Conservation (phyloP, 1,140 invertebrate genomes). For the Euschistus heros region DNA sequence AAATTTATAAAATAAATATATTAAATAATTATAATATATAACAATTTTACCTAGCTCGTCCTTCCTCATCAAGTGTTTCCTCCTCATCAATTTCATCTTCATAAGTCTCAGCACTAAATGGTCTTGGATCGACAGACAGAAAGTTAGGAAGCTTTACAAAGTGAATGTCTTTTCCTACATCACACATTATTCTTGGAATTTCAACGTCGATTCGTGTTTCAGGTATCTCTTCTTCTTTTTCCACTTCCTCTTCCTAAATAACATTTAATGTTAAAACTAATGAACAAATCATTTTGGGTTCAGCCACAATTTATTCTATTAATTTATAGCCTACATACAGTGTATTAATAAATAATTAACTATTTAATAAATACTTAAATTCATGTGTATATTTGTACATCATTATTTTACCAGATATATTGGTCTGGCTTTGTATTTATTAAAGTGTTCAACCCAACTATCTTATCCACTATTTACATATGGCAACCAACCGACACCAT, state of each 20-base stretch:
- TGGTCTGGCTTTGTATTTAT: too few relatives aligned
- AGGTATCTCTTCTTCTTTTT: conserved; percentile 66
- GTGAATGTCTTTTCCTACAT: conserved; percentile 82
- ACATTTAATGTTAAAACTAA: neutral
- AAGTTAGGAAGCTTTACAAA: conserved; percentile 94
- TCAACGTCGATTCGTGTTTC: conserved; percentile 94
- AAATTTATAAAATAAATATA: too few relatives aligned
- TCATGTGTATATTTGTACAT: too few relatives aligned
- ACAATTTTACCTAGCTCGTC: conserved; percentile 57
- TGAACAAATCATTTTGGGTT: too few relatives aligned
- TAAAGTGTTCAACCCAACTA: too few relatives aligned
- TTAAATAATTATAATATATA: neutral
- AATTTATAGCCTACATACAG: too few relatives aligned
- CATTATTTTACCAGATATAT: too few relatives aligned
- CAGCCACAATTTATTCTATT: too few relatives aligned
- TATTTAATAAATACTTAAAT: too few relatives aligned
- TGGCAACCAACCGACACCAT: too few relatives aligned
- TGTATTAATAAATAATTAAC: too few relatives aligned
- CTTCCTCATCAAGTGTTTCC: conserved; percentile 95
- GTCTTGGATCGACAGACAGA: conserved; percentile 80
- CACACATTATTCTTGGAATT: conserved; percentile 87
- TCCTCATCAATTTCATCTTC: conserved; percentile 99
- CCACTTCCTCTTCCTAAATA: conserved; percentile 45
- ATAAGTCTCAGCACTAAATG: conserved; percentile 89
- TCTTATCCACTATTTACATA: too few relatives aligned